These are phyloP conservation scores for Pygoscelis adeliae DNA, from an alignment of 2,113 vertebrate genomes.

Conservation along the genomic window DNA sequence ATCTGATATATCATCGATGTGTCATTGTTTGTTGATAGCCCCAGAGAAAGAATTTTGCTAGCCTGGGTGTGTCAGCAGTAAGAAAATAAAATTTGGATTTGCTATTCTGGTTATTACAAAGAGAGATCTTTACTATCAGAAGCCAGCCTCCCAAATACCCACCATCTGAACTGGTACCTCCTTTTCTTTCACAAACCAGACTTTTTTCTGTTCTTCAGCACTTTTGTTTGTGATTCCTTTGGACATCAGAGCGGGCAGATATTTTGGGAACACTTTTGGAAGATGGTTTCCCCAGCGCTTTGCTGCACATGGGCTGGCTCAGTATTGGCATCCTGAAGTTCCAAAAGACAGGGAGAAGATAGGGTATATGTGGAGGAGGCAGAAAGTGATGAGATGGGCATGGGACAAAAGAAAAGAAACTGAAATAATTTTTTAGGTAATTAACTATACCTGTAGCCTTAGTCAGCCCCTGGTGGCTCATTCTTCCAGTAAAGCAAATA, in stretches of 20 bases:
- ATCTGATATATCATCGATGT: background rate
- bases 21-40: background rate
- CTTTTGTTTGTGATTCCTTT: background rate
- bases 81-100: background rate
- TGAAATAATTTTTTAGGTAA: background rate
- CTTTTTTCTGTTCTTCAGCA: background rate
- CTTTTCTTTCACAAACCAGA: background rate
- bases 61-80: background rate
- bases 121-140: background rate
- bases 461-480: background rate
- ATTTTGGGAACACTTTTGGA: background rate
- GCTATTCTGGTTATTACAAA: background rate
- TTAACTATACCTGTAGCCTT: background rate
- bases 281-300: background rate
- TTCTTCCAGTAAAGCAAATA: background rate
- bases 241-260: background rate
- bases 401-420: background rate
- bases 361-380: fast-evolving
- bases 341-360: background rate
- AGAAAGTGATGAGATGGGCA: background rate
- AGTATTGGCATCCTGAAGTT: background rate
- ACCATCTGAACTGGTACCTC: background rate
- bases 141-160: background rate
- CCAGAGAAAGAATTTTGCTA: background rate
- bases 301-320: fast-evolving